These are phyloP conservation scores for Atherinomorus stipes DNA, from an alignment of 2,113 vertebrate genomes.

Conservation along the genomic window DNA sequence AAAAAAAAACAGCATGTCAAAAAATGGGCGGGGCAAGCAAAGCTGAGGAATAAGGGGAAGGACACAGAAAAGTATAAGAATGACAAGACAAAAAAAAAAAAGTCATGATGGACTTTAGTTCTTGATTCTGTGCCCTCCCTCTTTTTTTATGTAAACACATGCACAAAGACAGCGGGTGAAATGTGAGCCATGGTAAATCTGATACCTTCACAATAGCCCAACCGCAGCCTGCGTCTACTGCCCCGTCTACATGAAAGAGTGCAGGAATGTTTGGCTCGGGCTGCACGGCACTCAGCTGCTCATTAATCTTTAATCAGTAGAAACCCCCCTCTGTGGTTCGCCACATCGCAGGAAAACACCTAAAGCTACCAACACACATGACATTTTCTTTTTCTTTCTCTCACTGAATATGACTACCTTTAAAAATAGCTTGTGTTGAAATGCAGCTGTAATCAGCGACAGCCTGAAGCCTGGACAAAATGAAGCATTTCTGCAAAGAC, in stretches of 20 bases:
- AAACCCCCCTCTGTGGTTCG: slow-evolving; percentile 57
- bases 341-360: slow-evolving; percentile 65
- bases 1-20: background rate
- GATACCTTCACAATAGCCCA: slow-evolving; percentile 64
- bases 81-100: slow-evolving; percentile 1
- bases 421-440: slow-evolving; percentile 46
- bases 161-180: slow-evolving; percentile 38
- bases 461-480: slow-evolving; percentile 18
- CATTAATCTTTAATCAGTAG: slow-evolving; percentile 79
- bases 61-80: background rate
- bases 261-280: slow-evolving; percentile 71
- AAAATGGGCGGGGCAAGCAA: background rate
- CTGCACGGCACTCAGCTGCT: slow-evolving; percentile 67
- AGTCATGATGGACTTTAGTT: slow-evolving; percentile 25
- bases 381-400: slow-evolving; percentile 4
- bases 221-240: slow-evolving; percentile 38
- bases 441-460: slow-evolving; percentile 27
- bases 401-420: slow-evolving; percentile 18
- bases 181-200: slow-evolving; percentile 64
- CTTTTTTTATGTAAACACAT: background rate
- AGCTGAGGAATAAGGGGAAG: no score
- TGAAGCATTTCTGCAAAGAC: background rate
- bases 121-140: background rate
- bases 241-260: slow-evolving; percentile 51
- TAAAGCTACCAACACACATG: slow-evolving; percentile 38